Evolutionary conservation across 2,113 vertebrate species (phyloP).

Genomic region (Elachura formosa): DNA sequence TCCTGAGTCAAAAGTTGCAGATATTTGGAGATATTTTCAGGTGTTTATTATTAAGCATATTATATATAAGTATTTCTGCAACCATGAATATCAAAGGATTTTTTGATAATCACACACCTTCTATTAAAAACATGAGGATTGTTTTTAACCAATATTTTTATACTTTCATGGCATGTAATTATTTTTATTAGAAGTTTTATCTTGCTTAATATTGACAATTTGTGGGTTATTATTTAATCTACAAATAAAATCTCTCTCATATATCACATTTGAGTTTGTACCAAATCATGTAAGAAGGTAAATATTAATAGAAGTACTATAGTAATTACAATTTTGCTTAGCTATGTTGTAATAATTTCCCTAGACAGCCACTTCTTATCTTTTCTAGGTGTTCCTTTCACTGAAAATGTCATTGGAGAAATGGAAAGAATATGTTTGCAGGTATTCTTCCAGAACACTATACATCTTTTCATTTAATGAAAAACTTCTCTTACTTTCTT

Average conservation of each 20-base stretch:
- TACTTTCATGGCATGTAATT: not conserved
- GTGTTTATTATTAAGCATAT: not conserved
- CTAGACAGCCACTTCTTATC: not conserved
- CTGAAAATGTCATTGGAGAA: not conserved
- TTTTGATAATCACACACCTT: not conserved
- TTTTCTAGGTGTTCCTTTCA: not conserved
- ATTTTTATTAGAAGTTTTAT: not conserved
- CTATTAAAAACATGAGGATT: not conserved
- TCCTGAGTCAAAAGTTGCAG: not conserved
- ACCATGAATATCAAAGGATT: not conserved
- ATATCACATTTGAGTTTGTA: not conserved
- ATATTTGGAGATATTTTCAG: not conserved
- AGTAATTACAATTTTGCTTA: not conserved
- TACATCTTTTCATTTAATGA: not conserved
- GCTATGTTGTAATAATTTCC: not conserved
- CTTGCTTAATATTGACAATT: not conserved
- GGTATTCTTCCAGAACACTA: not conserved
- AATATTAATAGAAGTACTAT: not conserved
- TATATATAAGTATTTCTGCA: not conserved
- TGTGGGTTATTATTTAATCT: not conserved
- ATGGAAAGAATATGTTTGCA: not conserved
- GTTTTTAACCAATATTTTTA: not conserved
- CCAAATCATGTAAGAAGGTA: not conserved
- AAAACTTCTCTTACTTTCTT: not conserved
- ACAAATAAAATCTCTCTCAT: not conserved